Evolutionary conservation across 1,140 invertebrate genomes (phyloP), one percentile per base, ranked within the genome.

Genomic region (Nomia melanderi): DNA sequence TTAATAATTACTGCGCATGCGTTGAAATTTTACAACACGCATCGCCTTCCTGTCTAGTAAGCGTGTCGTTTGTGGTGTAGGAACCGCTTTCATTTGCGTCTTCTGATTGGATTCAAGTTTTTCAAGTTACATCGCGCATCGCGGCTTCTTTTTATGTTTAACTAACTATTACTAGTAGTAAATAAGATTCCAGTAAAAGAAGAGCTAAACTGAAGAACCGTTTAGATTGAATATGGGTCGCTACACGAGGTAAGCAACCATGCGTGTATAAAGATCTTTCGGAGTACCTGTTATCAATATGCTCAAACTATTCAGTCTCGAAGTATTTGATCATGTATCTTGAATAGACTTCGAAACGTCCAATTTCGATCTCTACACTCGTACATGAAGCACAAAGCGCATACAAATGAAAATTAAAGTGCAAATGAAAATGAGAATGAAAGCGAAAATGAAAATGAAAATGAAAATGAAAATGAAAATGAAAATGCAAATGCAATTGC

Each of bases 211-310:
- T 29, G 12, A 33, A 9, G 36, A 60, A 3, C n/a, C n/a, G n/a
- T n/a, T n/a, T n/a, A 63, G 44, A 53, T 33, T 47, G 59, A 67
- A 62, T 31, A 89, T 89, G 88, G 88, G 88, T 53, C 88, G 88
- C 12, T 88, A 88, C 29, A 86, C 87, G 27, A 89, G 88, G 88
- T 88, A 74, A 79, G 54, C 57, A 50, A 12, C 33, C 20, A 29
- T 44, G 20, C 14, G 27, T 33, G 17, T 27, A 47, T 72, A 60
- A 54, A 53, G 54, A 62, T 60, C 41, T 25, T 8, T 12, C 7
- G 50, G 33, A n/a, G 59, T 71, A 29, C 39, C 29, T 57, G 25
- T 53, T 60, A 65, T 66, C 36, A 75, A 79, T 71, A 33, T 76
- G 31, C n/a, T 17, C 33, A 17, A 57, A 62, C 25, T 36, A 27